Base-by-base conservation (phyloP, 2,888 invertebrate species). In the Ectemnius continuus region DNA sequence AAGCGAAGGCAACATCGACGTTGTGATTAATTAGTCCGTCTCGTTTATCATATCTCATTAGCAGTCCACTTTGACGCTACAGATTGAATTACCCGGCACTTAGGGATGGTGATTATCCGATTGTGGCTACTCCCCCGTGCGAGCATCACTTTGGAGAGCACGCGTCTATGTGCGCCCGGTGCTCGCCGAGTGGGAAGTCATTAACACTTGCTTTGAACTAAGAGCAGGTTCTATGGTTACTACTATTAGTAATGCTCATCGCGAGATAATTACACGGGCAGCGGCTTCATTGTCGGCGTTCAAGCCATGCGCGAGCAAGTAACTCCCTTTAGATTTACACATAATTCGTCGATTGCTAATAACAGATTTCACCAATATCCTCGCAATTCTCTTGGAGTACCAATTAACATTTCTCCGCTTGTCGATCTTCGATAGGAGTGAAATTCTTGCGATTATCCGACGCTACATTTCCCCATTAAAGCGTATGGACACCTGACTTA, bases 191-290 rank as follows among this genome's bases (percentile, higher is more conserved):
- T 23, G 45, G 61, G 68, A 52, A 65, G 46, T 16, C 65, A 75
- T 76, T 61, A 56, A 57, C 70, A 56, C 61, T 64, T 46, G 61
- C 74, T 66, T 61, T 58, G 61, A 70, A 70, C 61, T 64, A 47
- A 46, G 11, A 46, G 28, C 47, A 56, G 8, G 47, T 6, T 5
- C 16, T 14, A 52, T 23, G 23, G 52, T 4, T 59, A 13, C 52
- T 59, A 18, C 52, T 26, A 48, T 64, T 56, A 67, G 63, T 64
- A 65, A 28, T 62, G 18, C 58, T 65, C 20, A 57, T 75, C 46
- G 13, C 23, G 23, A 16, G 20, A 23, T 68, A 75, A 75, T 75
- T 75, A 73, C 52, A 65, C 13, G 70, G 8, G 58, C 18, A 57
- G 45, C 14, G 8, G 60, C 14, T 61, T 14, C 52, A 67, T 23